Percentiles rank a stretch among this genome's conserved stretches.
Conservation (phyloP, 2,113 vertebrate genomes). For the Agapornis roseicollis region DNA sequence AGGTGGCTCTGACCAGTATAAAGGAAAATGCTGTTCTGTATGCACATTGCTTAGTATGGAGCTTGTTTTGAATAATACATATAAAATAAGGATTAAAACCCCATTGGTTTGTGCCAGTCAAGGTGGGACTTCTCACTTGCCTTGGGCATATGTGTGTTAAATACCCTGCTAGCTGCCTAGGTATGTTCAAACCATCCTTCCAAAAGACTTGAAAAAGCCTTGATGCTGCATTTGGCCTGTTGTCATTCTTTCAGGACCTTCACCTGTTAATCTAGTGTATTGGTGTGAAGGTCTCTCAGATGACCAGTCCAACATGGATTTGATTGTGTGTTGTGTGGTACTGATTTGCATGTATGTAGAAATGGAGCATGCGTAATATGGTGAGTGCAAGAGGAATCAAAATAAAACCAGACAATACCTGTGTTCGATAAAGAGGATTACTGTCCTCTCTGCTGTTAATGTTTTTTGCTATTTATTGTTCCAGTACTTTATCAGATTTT, state of each 20-base stretch:
- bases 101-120: background rate
- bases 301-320: background rate
- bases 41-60: background rate
- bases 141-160: background rate
- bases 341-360: background rate
- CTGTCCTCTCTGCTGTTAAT: background rate
- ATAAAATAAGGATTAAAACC: background rate
- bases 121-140: background rate
- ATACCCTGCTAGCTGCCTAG: background rate
- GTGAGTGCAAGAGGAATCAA: background rate
- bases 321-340: background rate
- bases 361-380: background rate
- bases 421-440: background rate
- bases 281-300: background rate
- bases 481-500: background rate
- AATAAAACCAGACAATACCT: background rate
- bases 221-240: background rate
- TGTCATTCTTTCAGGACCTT: background rate
- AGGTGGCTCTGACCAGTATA: background rate
- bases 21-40: background rate
- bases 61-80: background rate
- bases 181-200: background rate
- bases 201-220: background rate
- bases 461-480: background rate
- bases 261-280: background rate